Percentiles rank a stretch among this genome's conserved stretches.
These are phyloP conservation scores for Colossoma macropomum DNA, from an alignment of 2,113 vertebrate species.

Conservation along the genomic window DNA sequence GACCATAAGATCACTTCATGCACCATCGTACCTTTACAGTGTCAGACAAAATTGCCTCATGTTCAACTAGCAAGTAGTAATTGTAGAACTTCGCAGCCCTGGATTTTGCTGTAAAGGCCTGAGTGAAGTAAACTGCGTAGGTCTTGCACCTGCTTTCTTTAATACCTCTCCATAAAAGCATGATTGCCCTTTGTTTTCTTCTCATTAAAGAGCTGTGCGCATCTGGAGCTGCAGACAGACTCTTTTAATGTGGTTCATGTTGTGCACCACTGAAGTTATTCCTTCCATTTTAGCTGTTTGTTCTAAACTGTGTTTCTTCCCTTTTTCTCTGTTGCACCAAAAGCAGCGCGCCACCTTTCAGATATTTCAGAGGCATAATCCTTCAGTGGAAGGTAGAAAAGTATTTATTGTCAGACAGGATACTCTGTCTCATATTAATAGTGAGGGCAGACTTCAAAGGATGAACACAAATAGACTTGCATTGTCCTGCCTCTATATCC, in stretches of 20 bases:
- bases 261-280: slow-evolving; percentile 66
- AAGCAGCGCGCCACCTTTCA: slow-evolving; percentile 63
- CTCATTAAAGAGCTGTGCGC: slow-evolving; percentile 73
- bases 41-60: not conserved
- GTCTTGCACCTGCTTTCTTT: slow-evolving; percentile 74
- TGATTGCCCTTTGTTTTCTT: slow-evolving; percentile 68
- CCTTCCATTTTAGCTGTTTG: slow-evolving; percentile 72
- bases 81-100: not conserved
- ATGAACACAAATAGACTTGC: slow-evolving; percentile 77
- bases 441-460: slow-evolving; percentile 83
- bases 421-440: slow-evolving; percentile 80
- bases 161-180: slow-evolving; percentile 64
- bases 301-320: slow-evolving; percentile 56
- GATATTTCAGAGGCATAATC: slow-evolving; percentile 63
- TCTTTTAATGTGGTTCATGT: slow-evolving; percentile 76
- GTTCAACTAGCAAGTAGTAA: not conserved
- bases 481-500: slow-evolving; percentile 82
- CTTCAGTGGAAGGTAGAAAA: slow-evolving; percentile 62
- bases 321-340: slow-evolving; percentile 24
- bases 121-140: slow-evolving; percentile 31
- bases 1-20: not conserved
- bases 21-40: not conserved
- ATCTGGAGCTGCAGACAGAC: slow-evolving; percentile 68
- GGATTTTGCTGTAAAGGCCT: slow-evolving; percentile 4
- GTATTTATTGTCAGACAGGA: slow-evolving; percentile 75